phyloP scores from a whole-genome alignment of 2,113 vertebrate species.

The Lepus americanus region DNA sequence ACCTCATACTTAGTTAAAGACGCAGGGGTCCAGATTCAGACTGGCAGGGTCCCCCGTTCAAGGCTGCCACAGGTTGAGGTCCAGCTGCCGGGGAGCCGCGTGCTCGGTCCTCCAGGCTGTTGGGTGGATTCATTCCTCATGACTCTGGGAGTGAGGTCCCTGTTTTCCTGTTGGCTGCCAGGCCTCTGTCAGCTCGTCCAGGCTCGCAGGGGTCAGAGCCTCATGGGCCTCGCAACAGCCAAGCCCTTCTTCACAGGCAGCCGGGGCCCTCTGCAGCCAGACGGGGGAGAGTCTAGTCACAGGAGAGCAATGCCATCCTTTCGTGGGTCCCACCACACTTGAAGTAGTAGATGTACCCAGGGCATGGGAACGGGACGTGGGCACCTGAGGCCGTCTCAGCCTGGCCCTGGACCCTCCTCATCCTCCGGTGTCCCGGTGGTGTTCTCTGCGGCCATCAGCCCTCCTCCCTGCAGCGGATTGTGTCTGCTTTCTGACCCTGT shows the following conservation, averaged over 20 bases:
- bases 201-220: neutral
- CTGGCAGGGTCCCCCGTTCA: neutral
- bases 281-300: neutral
- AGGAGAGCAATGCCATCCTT: neutral
- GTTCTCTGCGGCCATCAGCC: neutral
- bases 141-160: no score
- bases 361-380: rapidly evolving
- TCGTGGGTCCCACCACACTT: neutral
- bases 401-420: neutral
- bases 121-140: neutral
- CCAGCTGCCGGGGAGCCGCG: neutral
- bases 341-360: neutral
- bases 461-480: neutral
- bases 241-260: neutral
- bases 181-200: neutral
- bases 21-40: neutral
- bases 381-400: neutral
- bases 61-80: neutral
- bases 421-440: neutral
- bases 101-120: neutral
- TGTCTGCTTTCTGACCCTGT: neutral
- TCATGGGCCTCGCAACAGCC: rapidly evolving
- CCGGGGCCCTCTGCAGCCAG: neutral
- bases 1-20: neutral
- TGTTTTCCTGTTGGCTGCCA: rapidly evolving